phyloP scores from a whole-genome alignment of 1,140 invertebrate genomes.

The Lutraria rhynchaena region DNA sequence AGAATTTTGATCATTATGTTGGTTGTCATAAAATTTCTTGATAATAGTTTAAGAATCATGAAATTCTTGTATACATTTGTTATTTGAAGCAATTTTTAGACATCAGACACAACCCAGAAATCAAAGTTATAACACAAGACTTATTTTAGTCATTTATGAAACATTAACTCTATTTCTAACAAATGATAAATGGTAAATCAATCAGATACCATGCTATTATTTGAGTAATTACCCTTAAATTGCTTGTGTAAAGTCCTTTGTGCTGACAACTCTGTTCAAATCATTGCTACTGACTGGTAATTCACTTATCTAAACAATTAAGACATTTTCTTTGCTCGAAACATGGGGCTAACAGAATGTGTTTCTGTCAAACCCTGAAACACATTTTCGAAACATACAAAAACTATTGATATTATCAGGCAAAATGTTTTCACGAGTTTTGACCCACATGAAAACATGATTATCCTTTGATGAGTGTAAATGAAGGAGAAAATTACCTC shows the following conservation, averaged over 20 bases:
- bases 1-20: too few relatives aligned
- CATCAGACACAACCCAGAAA: too few relatives aligned
- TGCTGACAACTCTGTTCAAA: slow-evolving; percentile 27
- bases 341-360: slow-evolving; percentile 35
- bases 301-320: slow-evolving; percentile 45
- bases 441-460: slow-evolving; percentile 52
- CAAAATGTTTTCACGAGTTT: slow-evolving; percentile 59
- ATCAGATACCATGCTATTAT: slow-evolving; percentile 47
- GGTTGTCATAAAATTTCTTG: too few relatives aligned
- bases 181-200: slow-evolving; percentile 31
- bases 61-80: too few relatives aligned
- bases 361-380: slow-evolving; percentile 10
- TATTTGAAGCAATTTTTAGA: too few relatives aligned
- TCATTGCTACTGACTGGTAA: slow-evolving; percentile 23
- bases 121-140: too few relatives aligned
- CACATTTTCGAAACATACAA: slow-evolving; percentile 49
- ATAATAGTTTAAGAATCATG: too few relatives aligned
- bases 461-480: slow-evolving; percentile 49
- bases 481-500: slow-evolving; percentile 55
- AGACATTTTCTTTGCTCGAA: slow-evolving; percentile 41
- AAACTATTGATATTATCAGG: slow-evolving; percentile 48
- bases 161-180: slow-evolving; percentile 4
- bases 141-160: neutral
- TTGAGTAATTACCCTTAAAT: slow-evolving; percentile 61
- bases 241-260: slow-evolving; percentile 42